Base-by-base conservation (phyloP, 92 coral and sea anemone species). In the Palythoa grandiflora region DNA sequence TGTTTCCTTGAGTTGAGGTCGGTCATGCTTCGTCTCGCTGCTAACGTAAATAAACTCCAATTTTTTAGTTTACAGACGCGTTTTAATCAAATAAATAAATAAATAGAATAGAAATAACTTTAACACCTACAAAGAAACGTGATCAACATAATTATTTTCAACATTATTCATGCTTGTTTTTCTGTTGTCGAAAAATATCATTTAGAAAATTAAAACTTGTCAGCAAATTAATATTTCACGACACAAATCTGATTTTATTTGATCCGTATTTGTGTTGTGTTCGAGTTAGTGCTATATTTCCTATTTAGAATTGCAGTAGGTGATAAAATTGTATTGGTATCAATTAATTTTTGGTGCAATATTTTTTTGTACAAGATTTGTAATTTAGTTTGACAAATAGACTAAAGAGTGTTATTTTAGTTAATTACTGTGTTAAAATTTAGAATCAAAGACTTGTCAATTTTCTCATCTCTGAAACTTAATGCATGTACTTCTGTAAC, bases 171-270 rank as follows among this genome's bases (percentile, higher is more conserved):
- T 47, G 40, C 9, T 36, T 16, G 0, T 5, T 19, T 17, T 20
- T n/a, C 44, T 63, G 1, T 12, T 44, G 38, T 68, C 0, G 1
- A 40, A 6, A 61, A 5, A 3, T 36, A 15, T 55, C 6, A 12
- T 9, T 77, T 36, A 52, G 28, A 15, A 35, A 10, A 20, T 38
- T 38, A 21, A 38, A 7, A 7, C 9, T 79, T 61, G 57, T 59
- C 84, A 79, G 61, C 71, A 79, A 79, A 79, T 14, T 60, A 79
- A 59, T 79, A 40, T 63, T 68, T 8, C 55, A 66, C 74, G 66
- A 11, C 55, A 66, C 74, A 81, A 11, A 66, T 81, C 48, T 70
- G 36, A 68, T 21, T 63, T 28, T 70, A 70, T 70, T 17, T 4
- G n/a, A 70, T 10, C 17, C 37, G 44, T 10, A 28, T 35, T 2